These are phyloP conservation scores for Epistrophella euchroma DNA, from an alignment of 2,888 invertebrate genomes.

Conservation along the genomic window DNA sequence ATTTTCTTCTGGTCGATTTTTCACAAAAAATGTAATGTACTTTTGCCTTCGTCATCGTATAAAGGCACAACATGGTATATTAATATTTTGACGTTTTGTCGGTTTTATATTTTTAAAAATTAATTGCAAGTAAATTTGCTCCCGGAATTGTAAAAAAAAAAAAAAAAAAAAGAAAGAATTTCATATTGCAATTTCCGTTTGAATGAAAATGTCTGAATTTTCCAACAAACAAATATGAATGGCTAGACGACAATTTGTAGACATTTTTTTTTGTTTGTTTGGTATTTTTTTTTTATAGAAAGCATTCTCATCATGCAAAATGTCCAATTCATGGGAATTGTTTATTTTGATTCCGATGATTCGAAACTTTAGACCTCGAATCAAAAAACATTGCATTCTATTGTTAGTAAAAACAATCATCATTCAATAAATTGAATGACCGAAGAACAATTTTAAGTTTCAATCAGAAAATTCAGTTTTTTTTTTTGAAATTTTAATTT, in stretches of 20 bases:
- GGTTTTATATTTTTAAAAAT: slow-evolving; percentile 7
- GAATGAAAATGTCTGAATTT: not conserved
- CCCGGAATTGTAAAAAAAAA: slow-evolving; percentile 14
- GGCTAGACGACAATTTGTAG: slow-evolving; percentile 1
- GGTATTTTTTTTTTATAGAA: slow-evolving; percentile 5
- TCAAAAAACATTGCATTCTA: not conserved
- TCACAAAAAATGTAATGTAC: slow-evolving; percentile 42
- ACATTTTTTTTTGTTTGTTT: not conserved
- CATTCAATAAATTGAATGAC: not conserved
- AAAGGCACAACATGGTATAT: slow-evolving; percentile 8
- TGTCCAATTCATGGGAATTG: not conserved
- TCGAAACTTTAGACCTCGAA: not conserved
- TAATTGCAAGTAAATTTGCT: slow-evolving; percentile 14
- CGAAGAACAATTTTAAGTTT: not conserved
- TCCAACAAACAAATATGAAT: not conserved
- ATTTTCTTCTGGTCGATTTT: slow-evolving; percentile 23
- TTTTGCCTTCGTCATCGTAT: slow-evolving; percentile 32
- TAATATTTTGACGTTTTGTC: slow-evolving; percentile 26
- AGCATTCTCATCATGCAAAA: not conserved
- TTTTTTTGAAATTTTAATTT: too few species aligned
- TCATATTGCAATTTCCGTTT: slow-evolving; percentile 12
- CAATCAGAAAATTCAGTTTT: too few species aligned
- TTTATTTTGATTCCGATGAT: slow-evolving; percentile 27
- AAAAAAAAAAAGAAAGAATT: not conserved
- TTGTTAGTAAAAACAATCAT: slow-evolving; percentile 1